phyloP scores from a whole-genome alignment of 2,888 invertebrate genomes.

The Yponomeuta sedellus region DNA sequence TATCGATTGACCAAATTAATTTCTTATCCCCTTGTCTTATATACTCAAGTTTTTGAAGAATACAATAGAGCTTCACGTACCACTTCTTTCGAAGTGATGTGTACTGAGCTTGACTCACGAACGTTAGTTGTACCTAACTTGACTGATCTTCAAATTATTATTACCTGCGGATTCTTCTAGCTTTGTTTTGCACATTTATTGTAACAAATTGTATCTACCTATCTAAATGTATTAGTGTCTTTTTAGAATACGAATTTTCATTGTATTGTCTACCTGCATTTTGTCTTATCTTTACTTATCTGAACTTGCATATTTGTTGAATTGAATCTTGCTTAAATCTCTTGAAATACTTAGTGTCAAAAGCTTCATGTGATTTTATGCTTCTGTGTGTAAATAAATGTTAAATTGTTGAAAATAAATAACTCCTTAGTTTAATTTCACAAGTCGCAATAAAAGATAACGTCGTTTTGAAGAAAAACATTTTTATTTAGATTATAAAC shows the following conservation, averaged over 20 bases:
- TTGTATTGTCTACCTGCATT: not conserved
- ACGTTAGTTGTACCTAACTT: constrained; percentile 23
- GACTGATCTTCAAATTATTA: constrained; percentile 56
- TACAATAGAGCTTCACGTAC: not conserved
- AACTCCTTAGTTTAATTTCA: constrained; percentile 2
- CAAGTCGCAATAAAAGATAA: not conserved
- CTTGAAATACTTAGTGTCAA: constrained; percentile 1
- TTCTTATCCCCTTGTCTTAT: not conserved
- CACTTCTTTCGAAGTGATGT: not conserved
- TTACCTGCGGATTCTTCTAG: constrained; percentile 25
- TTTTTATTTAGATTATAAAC: constrained; percentile 78
- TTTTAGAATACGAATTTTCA: constrained; percentile 4
- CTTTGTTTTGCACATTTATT: constrained; percentile 22
- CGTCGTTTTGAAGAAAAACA: constrained; percentile 70
- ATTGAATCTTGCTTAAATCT: not conserved
- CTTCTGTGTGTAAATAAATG: constrained; percentile 51
- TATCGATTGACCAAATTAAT: constrained; percentile 15
- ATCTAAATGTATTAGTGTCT: not conserved
- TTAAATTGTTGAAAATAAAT: constrained; percentile 37
- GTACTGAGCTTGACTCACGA: constrained; percentile 10
- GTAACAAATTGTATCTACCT: constrained; percentile 3
- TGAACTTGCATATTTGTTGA: not conserved
- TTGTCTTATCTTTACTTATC: not conserved
- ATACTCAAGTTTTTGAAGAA: not conserved
- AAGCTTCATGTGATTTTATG: constrained; percentile 24